Evolutionary conservation across 2,113 vertebrate species (phyloP).

Genomic region (Apistogramma diplotaenia): DNA sequence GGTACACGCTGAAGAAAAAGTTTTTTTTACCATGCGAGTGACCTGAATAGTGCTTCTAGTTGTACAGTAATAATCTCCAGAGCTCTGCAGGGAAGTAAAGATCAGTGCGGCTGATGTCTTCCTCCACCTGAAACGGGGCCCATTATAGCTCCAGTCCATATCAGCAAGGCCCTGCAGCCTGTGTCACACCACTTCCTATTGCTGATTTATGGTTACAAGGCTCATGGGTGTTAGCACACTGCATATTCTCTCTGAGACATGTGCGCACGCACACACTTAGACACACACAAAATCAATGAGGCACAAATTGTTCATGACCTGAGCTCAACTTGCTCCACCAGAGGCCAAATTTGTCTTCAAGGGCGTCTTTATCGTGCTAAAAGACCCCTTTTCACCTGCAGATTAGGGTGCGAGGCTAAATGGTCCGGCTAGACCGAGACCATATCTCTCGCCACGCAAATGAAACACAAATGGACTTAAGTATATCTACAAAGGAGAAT

Average conservation of each 20-base stretch:
- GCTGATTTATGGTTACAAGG: conserved; percentile 60
- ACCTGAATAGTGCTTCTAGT: conserved; percentile 58
- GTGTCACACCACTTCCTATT: conserved; percentile 78
- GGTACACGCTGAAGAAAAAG: conserved; percentile 21
- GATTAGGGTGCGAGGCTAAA: conserved; percentile 66
- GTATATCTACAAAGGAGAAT: conserved; percentile 60
- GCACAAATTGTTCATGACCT: conserved; percentile 65
- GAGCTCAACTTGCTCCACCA: conserved; percentile 51
- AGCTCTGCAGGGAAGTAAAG: conserved; percentile 79
- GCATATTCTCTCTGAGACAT: conserved; percentile 44
- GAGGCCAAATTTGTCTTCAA: conserved; percentile 65
- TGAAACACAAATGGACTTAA: conserved; percentile 70
- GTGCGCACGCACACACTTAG: conserved; percentile 6
- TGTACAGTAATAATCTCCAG: conserved; percentile 84
- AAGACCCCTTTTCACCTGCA: conserved; percentile 62
- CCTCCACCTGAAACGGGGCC: conserved; percentile 83
- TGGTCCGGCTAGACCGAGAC: conserved; percentile 48
- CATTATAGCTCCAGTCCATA: conserved; percentile 60
- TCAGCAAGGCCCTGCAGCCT: conserved; percentile 65
- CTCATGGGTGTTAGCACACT: conserved; percentile 49
- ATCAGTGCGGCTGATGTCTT: conserved; percentile 83
- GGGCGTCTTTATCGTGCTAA: conserved; percentile 63
- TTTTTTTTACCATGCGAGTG: conserved; percentile 46
- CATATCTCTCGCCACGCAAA: conserved; percentile 65
- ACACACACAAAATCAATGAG: conserved; percentile 40